Evolutionary conservation across 2,888 invertebrate species (phyloP), one percentile per base, ranked within the genome.

Genomic region (Sminthurinus aureus): DNA sequence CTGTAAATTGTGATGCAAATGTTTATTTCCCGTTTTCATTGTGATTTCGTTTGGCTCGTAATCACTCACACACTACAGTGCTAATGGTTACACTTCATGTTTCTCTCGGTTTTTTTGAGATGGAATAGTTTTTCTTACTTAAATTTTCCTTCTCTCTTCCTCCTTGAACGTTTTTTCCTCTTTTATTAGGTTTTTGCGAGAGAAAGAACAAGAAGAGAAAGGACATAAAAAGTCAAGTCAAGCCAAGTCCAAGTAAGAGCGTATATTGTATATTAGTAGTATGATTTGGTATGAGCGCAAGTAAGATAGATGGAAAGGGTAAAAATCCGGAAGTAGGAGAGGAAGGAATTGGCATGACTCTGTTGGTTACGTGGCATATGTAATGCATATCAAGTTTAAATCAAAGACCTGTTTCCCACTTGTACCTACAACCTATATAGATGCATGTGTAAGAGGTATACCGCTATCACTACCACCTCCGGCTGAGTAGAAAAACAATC

Each of bases 221-320:
- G 18, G 58, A 58, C 9, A 58, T 15, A 11, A 38, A 38, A 38
- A 38, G 38, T 38, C 38, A 38, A 38, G n/a, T n/a, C n/a, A n/a
- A n/a, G n/a, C n/a, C n/a, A n/a, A 38, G 38, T 38, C n/a, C n/a
- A n/a, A 38, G 38, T 38, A 38, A 6, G 38, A 38, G 38, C 38
- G 38, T 38, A 38, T 1, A 38, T 38, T 38, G 38, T 38, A 38
- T 1, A 38, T 38, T 38, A 38, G 38, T 38, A 6, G 38, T 38
- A 38, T 38, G 38, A 22, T 67, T n/a, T 20, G 8, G n/a, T n/a
- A 67, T n/a, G 26, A 26, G 71, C 22, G 11, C 22, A 11, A 24
- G 71, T 24, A 24, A 71, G 71, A 71, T 71, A 24, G 71, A 24
- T 71, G 71, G 71, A 71, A 71, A 71, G 71, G 71, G 71, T 22